phyloP scores from a whole-genome alignment of 2,113 vertebrate genomes.

The Lepus americanus region DNA sequence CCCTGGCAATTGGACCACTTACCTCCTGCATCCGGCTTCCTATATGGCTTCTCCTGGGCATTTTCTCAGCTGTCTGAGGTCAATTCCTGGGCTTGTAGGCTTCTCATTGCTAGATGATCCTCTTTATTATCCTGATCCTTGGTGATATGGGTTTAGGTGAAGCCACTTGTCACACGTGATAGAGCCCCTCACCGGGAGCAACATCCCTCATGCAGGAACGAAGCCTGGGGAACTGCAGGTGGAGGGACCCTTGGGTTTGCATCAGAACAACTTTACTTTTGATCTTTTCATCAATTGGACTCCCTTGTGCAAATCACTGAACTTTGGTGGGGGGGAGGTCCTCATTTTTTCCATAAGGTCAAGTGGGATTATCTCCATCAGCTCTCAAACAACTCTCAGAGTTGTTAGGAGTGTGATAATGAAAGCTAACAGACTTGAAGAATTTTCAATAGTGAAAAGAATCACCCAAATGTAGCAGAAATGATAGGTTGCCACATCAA shows the following conservation, averaged over 20 bases:
- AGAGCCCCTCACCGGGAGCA: not conserved
- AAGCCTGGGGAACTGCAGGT: not conserved
- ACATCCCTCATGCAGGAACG: not conserved
- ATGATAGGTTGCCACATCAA: not conserved
- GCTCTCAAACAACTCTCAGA: not conserved
- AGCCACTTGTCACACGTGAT: not conserved
- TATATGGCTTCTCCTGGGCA: not conserved
- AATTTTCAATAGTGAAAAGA: not conserved
- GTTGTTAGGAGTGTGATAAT: not conserved
- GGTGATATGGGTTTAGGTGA: not conserved
- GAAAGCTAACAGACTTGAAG: not conserved
- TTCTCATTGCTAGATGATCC: not conserved
- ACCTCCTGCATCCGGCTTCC: not conserved
- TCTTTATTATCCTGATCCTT: not conserved
- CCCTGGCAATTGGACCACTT: not conserved
- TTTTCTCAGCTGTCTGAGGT: not conserved
- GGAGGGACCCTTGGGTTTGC: not conserved
- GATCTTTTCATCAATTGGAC: not conserved
- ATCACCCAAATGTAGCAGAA: not conserved
- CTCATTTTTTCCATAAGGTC: not conserved
- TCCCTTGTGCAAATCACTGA: not conserved
- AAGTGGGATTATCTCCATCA: not conserved
- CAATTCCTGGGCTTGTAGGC: not conserved
- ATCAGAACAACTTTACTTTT: not conserved
- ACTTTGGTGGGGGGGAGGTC: too few species aligned